Evolutionary conservation across 1,140 invertebrate genomes (phyloP), one percentile per base, ranked within the genome.

Genomic region (Ganaspis sp.): DNA sequence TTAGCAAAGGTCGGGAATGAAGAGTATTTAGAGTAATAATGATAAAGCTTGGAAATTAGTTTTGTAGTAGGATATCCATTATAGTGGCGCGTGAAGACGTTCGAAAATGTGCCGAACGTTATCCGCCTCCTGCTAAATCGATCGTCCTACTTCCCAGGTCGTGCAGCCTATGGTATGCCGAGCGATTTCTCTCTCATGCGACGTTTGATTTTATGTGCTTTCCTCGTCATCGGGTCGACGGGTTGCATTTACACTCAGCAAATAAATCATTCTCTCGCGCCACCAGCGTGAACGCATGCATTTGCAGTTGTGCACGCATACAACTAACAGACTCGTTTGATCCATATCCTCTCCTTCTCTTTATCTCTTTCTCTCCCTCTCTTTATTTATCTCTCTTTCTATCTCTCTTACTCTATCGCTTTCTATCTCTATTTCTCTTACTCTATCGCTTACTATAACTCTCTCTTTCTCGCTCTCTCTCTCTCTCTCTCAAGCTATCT

Each of bases 361-460:
- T 38, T 54, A 5, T 23, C 15, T 69, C 8, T 69, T 53, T 42
- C 45, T 34, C 54, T 37, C 37, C 26, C 58, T n/a, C 29, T 42
- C 19, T 38, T 15, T 6, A 38, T 29, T 34, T 58, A 64, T 81
- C 75, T 78, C 74, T 84, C 77, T 82, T 80, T 3, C 29, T 34
- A 34, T 34, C 29, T 34, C 29, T 82, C 26, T 70, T 19, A 17
- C 58, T 76, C 81, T 81, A n/a, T n/a, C n/a, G n/a, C 82, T 72
- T 76, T 73, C 42, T 70, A 23, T 21, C 72, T 21, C 19, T 69
- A 77, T 73, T 37, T 73, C 19, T 64, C 40, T 42, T 40, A 17
- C 54, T 19, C 9, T 42, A n/a, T n/a, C n/a, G n/a, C n/a, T n/a
- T n/a, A n/a, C n/a, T n/a, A n/a, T n/a, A n/a, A n/a, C n/a, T n/a